Evolutionary conservation across 2,888 invertebrate genomes (phyloP), one percentile per base, ranked within the genome.

Genomic region (Volucella inflata): DNA sequence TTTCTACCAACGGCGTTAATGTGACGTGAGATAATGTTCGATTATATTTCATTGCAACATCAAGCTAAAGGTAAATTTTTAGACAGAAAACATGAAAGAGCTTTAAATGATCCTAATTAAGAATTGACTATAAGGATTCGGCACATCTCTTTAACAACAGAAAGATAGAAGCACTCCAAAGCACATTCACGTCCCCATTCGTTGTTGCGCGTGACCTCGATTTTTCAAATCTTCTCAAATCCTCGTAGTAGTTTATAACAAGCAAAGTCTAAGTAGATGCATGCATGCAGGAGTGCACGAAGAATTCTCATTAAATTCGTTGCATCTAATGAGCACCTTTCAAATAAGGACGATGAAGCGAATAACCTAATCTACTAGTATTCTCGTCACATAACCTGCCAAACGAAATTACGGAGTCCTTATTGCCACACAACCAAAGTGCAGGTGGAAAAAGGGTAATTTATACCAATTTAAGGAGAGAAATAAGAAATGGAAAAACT

Each of bases 241-340:
- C 46, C 46, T n/a, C 21, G 2, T 21, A 21, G 21, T 21, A 21
- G 30, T 6, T 30, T 6, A 30, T 3, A 30, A 30, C 16, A 53
- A 53, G 14, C 30, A 44, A 12, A 42, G 11, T 30, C 44, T 57
- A 46, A 68, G 55, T 55, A 53, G 59, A 57, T 48, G 48, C 36
- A 48, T 57, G 17, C 59, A 44, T 48, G 59, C 16, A 30, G 6
- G 40, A 77, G 81, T 76, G 85, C 85, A 81, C 81, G 81, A 85
- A 81, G 81, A 68, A 77, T 80, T 57, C 72, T 76, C 72, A 85
- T 85, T 85, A 72, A 85, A 85, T 72, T 70, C 59, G 53, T 50
- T 65, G 81, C 48, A 76, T 85, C 84, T 85, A 85, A 85, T 85
- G 85, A 85, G 81, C 85, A 81, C 85, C 81, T 81, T 85, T 85